Evolutionary conservation across 2,888 invertebrate species (phyloP), one percentile per base, ranked within the genome.

Genomic region (Bugulina stolonifera): DNA sequence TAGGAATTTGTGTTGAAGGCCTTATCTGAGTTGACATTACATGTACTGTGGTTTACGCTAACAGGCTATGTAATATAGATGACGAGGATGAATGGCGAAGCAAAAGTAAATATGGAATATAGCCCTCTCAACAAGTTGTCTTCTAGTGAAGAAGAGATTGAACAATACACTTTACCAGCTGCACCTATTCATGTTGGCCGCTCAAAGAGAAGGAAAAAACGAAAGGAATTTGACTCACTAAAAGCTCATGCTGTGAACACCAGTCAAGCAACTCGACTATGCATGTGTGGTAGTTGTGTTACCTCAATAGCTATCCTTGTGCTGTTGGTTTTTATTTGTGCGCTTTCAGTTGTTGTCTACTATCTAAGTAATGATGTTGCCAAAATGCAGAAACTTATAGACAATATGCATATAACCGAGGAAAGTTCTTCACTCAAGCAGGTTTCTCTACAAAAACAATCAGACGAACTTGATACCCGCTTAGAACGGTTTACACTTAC

Each of bases 121-220:
- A 64, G 64, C n/a, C 64, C 64, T 29, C 32, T 64, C 2, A 64
- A 64, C 64, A 64, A 64, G 22, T 14, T 64, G 2, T 29, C 29
- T 32, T 25, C 25, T 32, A 57, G 57, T 25, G 57, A 25, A 57
- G 64, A 64, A 32, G 64, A 64, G n/a, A n/a, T 64, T 64, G 64
- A 64, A 34, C 64, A 64, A 27, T 64, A 25, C 64, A 32, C 32
- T 64, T 32, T 64, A 32, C 64, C 64, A 27, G 29, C 64, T 14
- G 32, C 34, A 18, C 10, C 64, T 34, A 3, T 27, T 1, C 27
- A 27, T 14, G 10, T 10, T 64, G 34, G 5, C 32, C 22, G 64
- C 25, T 27, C 64, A 34, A 64, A 64, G 32, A 27, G 64, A 34
- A 27, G 64, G 18, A 64, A 27, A 32, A 64, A 64, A n/a, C 22